Conservation (phyloP, 2,797 vertebrate species). For the Lindbergichthys nudifrons region DNA sequence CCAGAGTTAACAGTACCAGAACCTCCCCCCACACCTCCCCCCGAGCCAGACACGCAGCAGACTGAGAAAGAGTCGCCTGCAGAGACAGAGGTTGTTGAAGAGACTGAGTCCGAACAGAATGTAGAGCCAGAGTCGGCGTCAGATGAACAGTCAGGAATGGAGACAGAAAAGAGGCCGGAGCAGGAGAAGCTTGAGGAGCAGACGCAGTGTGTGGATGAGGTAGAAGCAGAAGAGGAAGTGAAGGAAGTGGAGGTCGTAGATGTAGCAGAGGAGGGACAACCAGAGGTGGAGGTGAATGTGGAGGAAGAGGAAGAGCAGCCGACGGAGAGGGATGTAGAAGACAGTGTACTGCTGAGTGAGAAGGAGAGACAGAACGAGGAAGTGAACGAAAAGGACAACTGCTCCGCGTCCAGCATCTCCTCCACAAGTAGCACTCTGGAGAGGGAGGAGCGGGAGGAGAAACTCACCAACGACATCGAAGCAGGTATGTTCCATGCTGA, state of each 20-base stretch:
- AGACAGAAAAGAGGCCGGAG: slow-evolving; percentile 43
- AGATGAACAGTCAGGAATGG: slow-evolving; percentile 39
- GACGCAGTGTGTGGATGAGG: slow-evolving; percentile 41
- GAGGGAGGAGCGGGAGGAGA: slow-evolving; percentile 95
- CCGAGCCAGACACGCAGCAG: slow-evolving; percentile 59
- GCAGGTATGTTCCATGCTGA: slow-evolving; percentile 81
- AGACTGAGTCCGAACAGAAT: slow-evolving; percentile 53
- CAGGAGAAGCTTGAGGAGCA: slow-evolving; percentile 49
- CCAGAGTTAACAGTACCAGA: slow-evolving; percentile 63
- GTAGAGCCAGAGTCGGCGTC: slow-evolving; percentile 41
- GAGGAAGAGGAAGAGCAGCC: slow-evolving; percentile 79
- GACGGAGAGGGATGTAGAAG: slow-evolving; percentile 88
- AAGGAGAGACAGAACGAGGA: slow-evolving; percentile 98
- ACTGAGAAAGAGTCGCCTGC: slow-evolving; percentile 45
- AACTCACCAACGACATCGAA: slow-evolving; percentile 86
- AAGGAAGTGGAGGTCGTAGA: slow-evolving; percentile 37
- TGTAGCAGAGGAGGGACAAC: slow-evolving; percentile 50
- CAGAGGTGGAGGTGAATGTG: slow-evolving; percentile 73
- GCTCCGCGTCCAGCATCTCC: slow-evolving; percentile 97
- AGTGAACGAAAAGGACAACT: slow-evolving; percentile 98
- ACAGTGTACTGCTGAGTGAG: slow-evolving; percentile 90
- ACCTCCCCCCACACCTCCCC: slow-evolving; percentile 47
- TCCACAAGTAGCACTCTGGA: slow-evolving; percentile 98
- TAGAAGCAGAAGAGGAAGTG: slow-evolving; percentile 45
- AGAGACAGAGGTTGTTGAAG: slow-evolving; percentile 53